Evolutionary conservation across 2,888 invertebrate species (phyloP), one percentile per base, ranked within the genome.

Genomic region (Automeris io): DNA sequence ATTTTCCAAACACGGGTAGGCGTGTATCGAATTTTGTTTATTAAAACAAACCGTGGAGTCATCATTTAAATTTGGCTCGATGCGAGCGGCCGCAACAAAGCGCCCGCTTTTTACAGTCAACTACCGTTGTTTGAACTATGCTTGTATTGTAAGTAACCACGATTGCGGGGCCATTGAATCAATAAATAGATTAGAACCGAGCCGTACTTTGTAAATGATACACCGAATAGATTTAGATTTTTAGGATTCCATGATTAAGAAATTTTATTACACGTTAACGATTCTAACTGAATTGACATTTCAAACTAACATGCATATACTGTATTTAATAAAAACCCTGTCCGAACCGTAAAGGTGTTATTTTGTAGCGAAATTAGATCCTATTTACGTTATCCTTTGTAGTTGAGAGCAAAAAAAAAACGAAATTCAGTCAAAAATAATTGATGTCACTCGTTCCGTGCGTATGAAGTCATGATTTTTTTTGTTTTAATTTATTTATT

Each of bases 151-250:
- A 51, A 43, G 54, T 44, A 47, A 38, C 41, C 40, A 21, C 39
- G 33, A 41, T 48, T 45, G 46, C 47, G 43, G 49, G 42, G 57
- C 66, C 61, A 72, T 79, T 74, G 66, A 79, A 78, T 79, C 76
- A 69, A 71, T 82, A 80, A 81, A 79, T 72, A 77, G 72, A 80
- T 82, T 79, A 79, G 61, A 62, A 62, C 54, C 54, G 42, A 49
- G 57, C 54, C 56, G 53, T 62, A 67, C 73, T 78, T 74, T 80
- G 83, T 64, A 80, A 83, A 54, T 53, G 78, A 83, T 83, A 79
- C 47, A 67, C 72, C 69, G 70, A 57, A 63, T 48, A 49, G 49
- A 57, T 55, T 51, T 47, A 40, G 34, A 35, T 34, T 52, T 64
- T 66, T 61, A 46, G 55, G 47, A 59, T 45, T 58, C 37, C 46